Conservation (phyloP, 2,888 invertebrate genomes). For the Frankliniella intonsa region DNA sequence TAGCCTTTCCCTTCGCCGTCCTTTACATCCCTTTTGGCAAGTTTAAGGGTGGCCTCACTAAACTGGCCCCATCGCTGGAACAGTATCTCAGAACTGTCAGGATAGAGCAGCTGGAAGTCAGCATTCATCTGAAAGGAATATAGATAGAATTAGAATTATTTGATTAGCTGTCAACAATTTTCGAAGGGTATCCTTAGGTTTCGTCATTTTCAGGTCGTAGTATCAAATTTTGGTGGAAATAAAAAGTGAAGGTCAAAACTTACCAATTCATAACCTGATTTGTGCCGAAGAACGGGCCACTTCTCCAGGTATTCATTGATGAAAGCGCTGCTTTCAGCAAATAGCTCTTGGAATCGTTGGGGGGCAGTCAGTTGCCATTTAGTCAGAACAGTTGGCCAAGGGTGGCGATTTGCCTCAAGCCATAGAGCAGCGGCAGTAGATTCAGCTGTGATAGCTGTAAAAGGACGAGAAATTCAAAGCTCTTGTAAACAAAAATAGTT, state of each 20-base stretch:
- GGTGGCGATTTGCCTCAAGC: no score
- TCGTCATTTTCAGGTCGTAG: no score
- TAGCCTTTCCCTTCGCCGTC: background rate
- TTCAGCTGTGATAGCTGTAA: no score
- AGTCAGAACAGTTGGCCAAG: no score
- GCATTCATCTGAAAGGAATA: background rate
- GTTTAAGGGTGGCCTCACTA: background rate
- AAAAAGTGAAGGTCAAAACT: background rate
- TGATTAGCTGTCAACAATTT: no score
- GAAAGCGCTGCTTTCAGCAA: no score
- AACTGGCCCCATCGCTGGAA: background rate
- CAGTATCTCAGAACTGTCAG: background rate
- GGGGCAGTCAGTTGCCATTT: no score
- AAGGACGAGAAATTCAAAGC: no score
- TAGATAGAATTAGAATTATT: background rate
- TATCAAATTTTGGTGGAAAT: background rate
- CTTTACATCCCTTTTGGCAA: background rate
- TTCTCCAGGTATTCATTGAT: background rate
- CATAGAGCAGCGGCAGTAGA: no score
- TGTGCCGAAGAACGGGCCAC: background rate
- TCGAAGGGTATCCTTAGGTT: no score
- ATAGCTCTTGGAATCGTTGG: no score
- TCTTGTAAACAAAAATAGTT: no score
- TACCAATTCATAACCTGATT: constrained; percentile 2
- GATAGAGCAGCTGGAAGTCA: background rate